These are phyloP conservation scores for Hylaeus volcanicus DNA, from an alignment of 1,140 invertebrate species.

Conservation along the genomic window DNA sequence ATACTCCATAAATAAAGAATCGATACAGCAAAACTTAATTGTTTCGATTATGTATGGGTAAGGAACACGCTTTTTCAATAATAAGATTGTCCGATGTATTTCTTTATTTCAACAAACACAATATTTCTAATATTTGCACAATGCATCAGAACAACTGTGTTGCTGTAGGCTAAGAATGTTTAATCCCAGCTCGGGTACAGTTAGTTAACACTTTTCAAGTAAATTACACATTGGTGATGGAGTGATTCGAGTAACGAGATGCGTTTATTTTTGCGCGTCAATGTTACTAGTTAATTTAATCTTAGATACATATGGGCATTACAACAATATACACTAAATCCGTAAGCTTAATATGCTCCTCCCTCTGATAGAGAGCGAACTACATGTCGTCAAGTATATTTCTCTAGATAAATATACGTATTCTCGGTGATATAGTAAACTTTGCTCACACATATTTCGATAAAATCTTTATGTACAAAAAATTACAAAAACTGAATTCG, in stretches of 20 bases:
- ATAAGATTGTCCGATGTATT: conserved; percentile 54
- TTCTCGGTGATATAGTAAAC: conserved; percentile 49
- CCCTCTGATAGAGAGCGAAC: conserved; percentile 48
- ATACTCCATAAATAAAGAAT: too few relatives aligned
- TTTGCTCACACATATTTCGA: conserved; percentile 42
- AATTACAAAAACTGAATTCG: conserved; percentile 64
- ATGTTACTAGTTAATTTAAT: conserved; percentile 56
- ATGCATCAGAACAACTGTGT: conserved; percentile 50
- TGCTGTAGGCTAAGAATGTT: conserved; percentile 28
- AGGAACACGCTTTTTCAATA: not conserved
- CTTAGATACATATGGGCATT: conserved; percentile 61
- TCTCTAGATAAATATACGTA: conserved; percentile 54
- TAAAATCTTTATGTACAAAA: conserved; percentile 68
- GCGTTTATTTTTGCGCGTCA: conserved; percentile 52
- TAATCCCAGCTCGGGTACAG: conserved; percentile 19
- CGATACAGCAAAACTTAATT: too few relatives aligned
- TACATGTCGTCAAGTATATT: conserved; percentile 49
- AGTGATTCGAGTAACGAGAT: conserved; percentile 44
- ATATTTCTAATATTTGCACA: conserved; percentile 43
- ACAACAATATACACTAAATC: conserved; percentile 66
- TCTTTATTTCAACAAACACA: conserved; percentile 62
- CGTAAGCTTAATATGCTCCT: conserved; percentile 43
- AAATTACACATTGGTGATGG: conserved; percentile 33
- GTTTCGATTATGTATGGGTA: not conserved
- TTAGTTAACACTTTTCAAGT: conserved; percentile 29